Evolutionary conservation across 2,797 vertebrate species (phyloP).

Genomic region (Smutsia gigantea): DNA sequence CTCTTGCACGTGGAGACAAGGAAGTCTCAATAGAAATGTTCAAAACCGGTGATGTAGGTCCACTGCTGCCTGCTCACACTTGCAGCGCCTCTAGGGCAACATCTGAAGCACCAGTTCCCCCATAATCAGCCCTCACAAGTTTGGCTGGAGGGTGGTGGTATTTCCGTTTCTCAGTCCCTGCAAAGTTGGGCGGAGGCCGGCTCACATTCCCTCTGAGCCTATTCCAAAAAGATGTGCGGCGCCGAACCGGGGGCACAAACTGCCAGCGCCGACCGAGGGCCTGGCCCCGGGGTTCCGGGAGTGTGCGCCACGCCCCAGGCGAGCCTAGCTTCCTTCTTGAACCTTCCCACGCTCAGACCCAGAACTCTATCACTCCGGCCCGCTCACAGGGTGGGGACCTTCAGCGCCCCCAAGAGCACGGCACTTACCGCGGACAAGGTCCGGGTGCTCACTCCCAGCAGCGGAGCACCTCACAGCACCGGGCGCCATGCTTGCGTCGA

Average conservation of each 20-base stretch:
- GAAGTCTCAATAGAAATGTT: not conserved
- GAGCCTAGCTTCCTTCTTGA: not conserved
- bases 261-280: not conserved
- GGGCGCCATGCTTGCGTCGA: not conserved
- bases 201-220: not conserved
- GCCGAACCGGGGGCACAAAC: not conserved
- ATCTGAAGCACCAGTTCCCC: slow-evolving; percentile 60
- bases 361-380: not conserved
- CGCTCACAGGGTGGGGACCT: not conserved
- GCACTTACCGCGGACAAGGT: not conserved
- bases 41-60: not conserved
- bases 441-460: accelerated
- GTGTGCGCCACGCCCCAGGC: not conserved
- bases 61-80: slow-evolving; percentile 79
- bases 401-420: not conserved
- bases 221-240: not conserved
- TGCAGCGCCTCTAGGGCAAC: slow-evolving; percentile 63
- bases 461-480: not conserved
- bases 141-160: not conserved
- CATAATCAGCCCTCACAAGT: slow-evolving; percentile 29
- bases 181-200: not conserved
- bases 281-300: not conserved
- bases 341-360: not conserved
- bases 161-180: slow-evolving; percentile 47
- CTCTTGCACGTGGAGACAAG: not conserved